Evolutionary conservation across 2,888 invertebrate genomes (phyloP).

Genomic region (Tanypteryx hageni): DNA sequence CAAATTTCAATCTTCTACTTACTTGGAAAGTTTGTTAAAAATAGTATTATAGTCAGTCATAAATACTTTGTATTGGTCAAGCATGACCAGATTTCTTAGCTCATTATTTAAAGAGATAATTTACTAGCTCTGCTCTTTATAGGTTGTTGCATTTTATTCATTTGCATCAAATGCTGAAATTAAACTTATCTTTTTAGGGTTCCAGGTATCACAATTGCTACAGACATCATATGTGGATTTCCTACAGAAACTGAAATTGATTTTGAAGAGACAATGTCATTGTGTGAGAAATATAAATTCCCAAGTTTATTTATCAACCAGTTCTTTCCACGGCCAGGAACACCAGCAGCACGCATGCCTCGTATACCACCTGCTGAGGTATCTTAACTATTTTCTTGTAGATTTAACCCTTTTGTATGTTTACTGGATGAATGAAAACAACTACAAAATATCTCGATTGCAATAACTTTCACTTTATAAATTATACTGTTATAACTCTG

Average conservation of each 20-base stretch:
- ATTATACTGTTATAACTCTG: too few relatives aligned
- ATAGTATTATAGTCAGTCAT: too few relatives aligned
- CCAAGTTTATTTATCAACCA: conserved; percentile 98
- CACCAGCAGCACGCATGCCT: conserved; percentile 94
- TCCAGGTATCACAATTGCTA: conserved; percentile 94
- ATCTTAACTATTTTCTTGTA: background rate
- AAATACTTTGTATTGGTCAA: too few relatives aligned
- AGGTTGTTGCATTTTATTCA: background rate
- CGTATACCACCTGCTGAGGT: conserved; percentile 87
- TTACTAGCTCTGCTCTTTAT: too few relatives aligned
- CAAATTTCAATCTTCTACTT: too few relatives aligned
- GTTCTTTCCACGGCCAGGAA: conserved; percentile 97
- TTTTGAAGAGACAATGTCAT: conserved; percentile 90
- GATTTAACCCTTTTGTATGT: too few relatives aligned
- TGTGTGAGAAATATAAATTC: conserved; percentile 92
- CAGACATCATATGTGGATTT: conserved; percentile 99
- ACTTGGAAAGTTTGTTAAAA: too few relatives aligned
- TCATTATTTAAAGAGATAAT: too few relatives aligned
- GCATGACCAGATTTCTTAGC: too few relatives aligned
- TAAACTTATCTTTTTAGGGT: conserved; percentile 79
- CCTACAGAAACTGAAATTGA: conserved; percentile 95
- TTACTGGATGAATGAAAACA: too few relatives aligned
- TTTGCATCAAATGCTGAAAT: background rate
- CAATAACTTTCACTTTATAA: too few relatives aligned
- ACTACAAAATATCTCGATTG: too few relatives aligned